These are phyloP conservation scores for Umimayanthus kanabou DNA, from an alignment of 92 coral and sea anemone genomes.

Conservation along the genomic window DNA sequence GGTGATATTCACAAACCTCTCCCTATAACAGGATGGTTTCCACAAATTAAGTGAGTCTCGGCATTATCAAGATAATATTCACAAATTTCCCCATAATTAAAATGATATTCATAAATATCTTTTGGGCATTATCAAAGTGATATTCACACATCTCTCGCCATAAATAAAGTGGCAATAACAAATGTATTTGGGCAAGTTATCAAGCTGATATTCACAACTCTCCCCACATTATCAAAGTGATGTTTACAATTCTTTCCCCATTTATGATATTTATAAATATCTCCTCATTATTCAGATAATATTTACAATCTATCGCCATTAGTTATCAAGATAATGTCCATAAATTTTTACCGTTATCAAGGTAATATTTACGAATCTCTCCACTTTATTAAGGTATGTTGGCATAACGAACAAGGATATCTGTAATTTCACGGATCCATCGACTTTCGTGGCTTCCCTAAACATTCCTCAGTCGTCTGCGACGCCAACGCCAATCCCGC, in stretches of 20 bases:
- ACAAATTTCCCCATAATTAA: background rate
- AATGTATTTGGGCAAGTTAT: no score
- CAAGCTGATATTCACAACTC: no score
- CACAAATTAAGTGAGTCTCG: no score
- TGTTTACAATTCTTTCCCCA: no score
- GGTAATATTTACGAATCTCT: background rate
- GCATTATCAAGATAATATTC: background rate
- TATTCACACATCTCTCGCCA: no score
- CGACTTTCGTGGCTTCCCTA: background rate
- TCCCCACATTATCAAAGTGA: background rate
- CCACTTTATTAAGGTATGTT: constrained; percentile 3
- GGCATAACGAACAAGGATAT: constrained; percentile 17
- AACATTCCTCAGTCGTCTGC: background rate
- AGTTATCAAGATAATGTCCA: background rate
- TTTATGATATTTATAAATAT: no score
- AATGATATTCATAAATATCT: background rate
- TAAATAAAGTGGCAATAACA: no score
- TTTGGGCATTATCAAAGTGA: no score
- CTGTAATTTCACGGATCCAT: constrained; percentile 32
- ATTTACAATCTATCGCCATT: background rate
- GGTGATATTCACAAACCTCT: background rate
- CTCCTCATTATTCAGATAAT: background rate
- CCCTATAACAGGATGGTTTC: no score
- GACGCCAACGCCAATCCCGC: background rate
- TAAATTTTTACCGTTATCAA: background rate